A percentile compares a stretch with the other conserved stretches of the same genome.
Evolutionary conservation across 1,140 invertebrate species (phyloP).

Genomic region (Zaprionus taronus): DNA sequence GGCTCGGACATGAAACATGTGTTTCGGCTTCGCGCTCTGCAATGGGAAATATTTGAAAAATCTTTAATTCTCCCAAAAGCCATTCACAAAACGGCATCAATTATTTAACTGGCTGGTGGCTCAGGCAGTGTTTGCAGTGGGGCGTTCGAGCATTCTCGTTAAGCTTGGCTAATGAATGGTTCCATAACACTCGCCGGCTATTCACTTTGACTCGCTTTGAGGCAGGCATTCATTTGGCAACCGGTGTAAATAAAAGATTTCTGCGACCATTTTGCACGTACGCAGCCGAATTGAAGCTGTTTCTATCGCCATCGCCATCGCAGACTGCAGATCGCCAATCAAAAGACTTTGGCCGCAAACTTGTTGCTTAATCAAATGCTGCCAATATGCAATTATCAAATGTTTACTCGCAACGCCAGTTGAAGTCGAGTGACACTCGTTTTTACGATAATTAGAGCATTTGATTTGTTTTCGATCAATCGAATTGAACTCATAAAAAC

Average conservation of each 20-base stretch:
- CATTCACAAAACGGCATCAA: constrained; percentile 66
- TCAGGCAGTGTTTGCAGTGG: constrained; percentile 36
- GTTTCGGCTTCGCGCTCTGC: constrained; percentile 38
- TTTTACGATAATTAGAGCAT: constrained; percentile 2
- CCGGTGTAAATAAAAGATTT: constrained; percentile 48
- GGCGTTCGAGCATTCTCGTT: constrained; percentile 74
- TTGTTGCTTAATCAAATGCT: constrained; percentile 37
- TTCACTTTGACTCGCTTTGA: constrained; percentile 25
- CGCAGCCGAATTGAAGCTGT: constrained; percentile 44
- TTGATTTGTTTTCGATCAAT: neutral
- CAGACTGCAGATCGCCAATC: constrained; percentile 43
- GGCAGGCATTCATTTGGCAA: constrained; percentile 49
- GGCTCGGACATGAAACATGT: constrained; percentile 63
- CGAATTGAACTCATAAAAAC: neutral
- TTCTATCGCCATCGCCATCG: constrained; percentile 25
- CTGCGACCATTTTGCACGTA: constrained; percentile 48
- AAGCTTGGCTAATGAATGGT: constrained; percentile 69
- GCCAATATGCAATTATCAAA: constrained; percentile 18
- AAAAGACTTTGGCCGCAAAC: constrained; percentile 48
- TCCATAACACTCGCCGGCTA: constrained; percentile 24
- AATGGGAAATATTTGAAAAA: constrained; percentile 76
- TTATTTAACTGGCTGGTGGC: constrained; percentile 46
- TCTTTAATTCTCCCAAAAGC: constrained; percentile 69
- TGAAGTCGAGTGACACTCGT: neutral
- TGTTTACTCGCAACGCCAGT: neutral